These are phyloP conservation scores for Ectemnius cavifrons DNA, from an alignment of 2,888 invertebrate species.

Conservation along the genomic window DNA sequence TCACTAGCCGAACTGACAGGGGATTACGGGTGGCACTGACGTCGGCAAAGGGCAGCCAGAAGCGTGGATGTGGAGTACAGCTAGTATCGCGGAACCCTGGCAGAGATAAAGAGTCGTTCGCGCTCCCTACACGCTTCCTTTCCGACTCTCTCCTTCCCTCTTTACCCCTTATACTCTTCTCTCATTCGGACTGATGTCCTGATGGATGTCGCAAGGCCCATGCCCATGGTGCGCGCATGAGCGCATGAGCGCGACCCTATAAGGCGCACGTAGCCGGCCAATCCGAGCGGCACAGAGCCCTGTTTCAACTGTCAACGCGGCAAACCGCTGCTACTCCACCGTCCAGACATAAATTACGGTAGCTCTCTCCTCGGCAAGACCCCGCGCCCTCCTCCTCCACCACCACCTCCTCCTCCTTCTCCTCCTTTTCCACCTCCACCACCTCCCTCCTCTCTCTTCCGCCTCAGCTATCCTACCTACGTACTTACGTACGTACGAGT, in stretches of 20 bases:
- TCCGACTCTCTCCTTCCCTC: too few relatives aligned
- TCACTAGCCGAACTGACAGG: conserved; percentile 45
- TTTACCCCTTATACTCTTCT: too few relatives aligned
- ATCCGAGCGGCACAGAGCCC: conserved; percentile 69
- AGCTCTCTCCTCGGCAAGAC: conserved; percentile 45
- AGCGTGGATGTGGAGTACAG: not conserved
- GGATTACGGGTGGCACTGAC: conserved; percentile 52
- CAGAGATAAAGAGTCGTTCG: conserved; percentile 58
- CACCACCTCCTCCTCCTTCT: conserved; percentile 6
- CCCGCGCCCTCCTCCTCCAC: conserved; percentile 20
- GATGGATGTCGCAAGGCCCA: conserved; percentile 73
- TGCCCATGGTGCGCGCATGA: conserved; percentile 19
- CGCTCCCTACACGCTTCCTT: conserved; percentile 47
- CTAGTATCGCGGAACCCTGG: conserved; percentile 1
- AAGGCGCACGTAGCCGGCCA: conserved; percentile 73
- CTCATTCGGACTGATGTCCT: conserved; percentile 54
- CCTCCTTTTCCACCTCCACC: too few relatives aligned
- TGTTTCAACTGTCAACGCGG: conserved; percentile 76
- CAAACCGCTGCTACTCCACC: conserved; percentile 55
- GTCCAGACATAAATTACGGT: conserved; percentile 74
- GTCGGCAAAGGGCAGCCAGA: conserved; percentile 39
- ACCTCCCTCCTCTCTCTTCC: not conserved
- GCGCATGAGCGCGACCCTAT: conserved; percentile 76
- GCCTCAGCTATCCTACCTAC: not conserved
- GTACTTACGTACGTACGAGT: too few relatives aligned